Evolutionary conservation across 2,888 invertebrate genomes (phyloP), one percentile per base, ranked within the genome.

Genomic region (Drosophila rellima): DNA sequence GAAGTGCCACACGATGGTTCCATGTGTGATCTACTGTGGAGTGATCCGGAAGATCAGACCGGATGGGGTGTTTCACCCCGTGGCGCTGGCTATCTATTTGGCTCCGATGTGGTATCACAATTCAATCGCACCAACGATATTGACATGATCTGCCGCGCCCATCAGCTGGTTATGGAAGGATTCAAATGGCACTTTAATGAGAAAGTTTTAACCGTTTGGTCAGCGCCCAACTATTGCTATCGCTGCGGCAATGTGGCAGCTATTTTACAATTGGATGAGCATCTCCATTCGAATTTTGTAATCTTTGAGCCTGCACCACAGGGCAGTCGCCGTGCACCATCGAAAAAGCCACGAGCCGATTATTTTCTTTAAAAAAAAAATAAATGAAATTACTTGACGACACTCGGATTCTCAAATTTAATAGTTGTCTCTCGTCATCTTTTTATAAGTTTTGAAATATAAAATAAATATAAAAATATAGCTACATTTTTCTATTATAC

Each of bases 181-280:
- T 99, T 98, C 93, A 99, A 99, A 92, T 99, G 99, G 99, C 99
- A 99, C 93, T 99, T 99, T 93, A 98, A 99, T 91, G 99, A 99
- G 93, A 98, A 98, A 54, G 99, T 99, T 3, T 94, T 99, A 70
- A 99, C 99, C 0, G 99, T 99, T 11, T 99, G 99, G 99, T 99
- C 99, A 0, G 99, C 99, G 37, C 99, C 99, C 18, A 99, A 99
- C 93, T 99, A 99, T 92, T 99, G 99, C 93, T 99, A 99, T 93
- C 96, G 99, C 93, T 99, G 99, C 93, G 99, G 99, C 55, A 99
- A 99, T 92, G 99, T 99, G 62, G 99, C 99, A 35, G 99, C 99
- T 37, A 99, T 99, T 92, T 93, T 99, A 93, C 99, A 99, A 95
- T 94, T 99, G 81, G 99, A 99, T 91, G 99, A 99, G 93, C 97